Evolutionary conservation across 2,113 vertebrate genomes (phyloP), one percentile per base, ranked within the genome.

Genomic region (Aphelocoma coerulescens): DNA sequence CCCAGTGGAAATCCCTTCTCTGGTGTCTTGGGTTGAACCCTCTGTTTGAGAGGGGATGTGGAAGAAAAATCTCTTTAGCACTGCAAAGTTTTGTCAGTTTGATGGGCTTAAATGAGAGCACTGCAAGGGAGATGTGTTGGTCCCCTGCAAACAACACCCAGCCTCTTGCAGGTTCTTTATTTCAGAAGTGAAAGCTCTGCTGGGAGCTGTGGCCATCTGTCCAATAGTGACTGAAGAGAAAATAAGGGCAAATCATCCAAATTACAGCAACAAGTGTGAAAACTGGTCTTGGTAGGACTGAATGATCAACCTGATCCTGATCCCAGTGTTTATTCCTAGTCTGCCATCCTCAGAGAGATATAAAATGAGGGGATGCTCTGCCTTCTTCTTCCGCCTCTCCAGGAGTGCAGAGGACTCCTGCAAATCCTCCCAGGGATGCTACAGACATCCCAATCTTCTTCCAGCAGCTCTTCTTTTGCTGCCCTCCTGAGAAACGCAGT

Each of bases 361-460:
- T 5, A 87, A 93, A 95, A 76, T 7, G 75, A 94, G 77, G 48
- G 68, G 57, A 77, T 89, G 86, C 46, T 96, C 81, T 77, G 14
- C 83, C 88, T 84, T 90, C 93, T 95, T 88, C 74, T 80, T 92
- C 90, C 37, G 41, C 33, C 39, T 79, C 83, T 96, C 93, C 90
- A 92, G 95, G 85, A 86, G 90, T 52, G 68, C 88, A 88, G 93
- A 95, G 89, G 66, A 95, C 89, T 93, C 91, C 71, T 91, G 86
- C 16, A 96, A 95, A 95, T 90, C 93, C 89, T 89, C 86, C 73
- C 82, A 90, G 85, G 74, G 44, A 86, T 91, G 88, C 88, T 90
- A 79, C 81, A 95, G 82, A 66, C 67, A 96, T 81, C 86, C 83
- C 92, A 90, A 11, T 76, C 91, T 85, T 95, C 80, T 93, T 95